Conservation (phyloP, 2,113 vertebrate genomes). For the Macheiramphus alcinus region DNA sequence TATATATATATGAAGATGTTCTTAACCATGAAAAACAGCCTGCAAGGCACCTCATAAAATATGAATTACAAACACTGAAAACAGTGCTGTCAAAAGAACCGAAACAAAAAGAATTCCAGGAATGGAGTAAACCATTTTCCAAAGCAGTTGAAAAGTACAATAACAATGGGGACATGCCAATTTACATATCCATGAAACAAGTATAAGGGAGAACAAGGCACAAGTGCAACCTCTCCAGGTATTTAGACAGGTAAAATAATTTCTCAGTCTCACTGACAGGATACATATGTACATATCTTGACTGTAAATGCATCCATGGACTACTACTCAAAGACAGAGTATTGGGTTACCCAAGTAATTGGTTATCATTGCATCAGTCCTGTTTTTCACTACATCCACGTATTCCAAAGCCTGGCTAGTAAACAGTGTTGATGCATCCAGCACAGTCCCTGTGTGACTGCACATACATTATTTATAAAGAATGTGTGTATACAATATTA, state of each 20-base stretch:
- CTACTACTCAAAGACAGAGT: neutral
- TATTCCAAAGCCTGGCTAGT: neutral
- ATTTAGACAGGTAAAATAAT: neutral
- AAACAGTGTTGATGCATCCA: neutral
- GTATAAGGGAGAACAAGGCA: neutral
- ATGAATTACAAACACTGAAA: neutral
- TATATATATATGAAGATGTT: neutral
- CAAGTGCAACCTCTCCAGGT: neutral
- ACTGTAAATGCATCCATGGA: neutral
- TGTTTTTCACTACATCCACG: neutral
- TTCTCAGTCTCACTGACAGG: neutral
- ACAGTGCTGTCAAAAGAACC: neutral
- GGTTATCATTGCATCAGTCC: neutral
- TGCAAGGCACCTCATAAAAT: neutral
- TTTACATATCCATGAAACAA: neutral
- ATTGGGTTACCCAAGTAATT: neutral
- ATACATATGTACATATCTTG: neutral
- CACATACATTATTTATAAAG: neutral
- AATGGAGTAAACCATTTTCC: neutral
- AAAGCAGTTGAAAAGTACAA: neutral
- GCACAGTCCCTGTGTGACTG: neutral
- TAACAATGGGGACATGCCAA: neutral
- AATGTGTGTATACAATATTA: neutral
- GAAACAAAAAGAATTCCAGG: neutral
- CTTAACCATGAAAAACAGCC: neutral